A percentile compares a stretch with the other conserved stretches of the same genome.
These are phyloP conservation scores for Scolopax mira DNA, from an alignment of 2,113 vertebrate genomes.

Conservation along the genomic window DNA sequence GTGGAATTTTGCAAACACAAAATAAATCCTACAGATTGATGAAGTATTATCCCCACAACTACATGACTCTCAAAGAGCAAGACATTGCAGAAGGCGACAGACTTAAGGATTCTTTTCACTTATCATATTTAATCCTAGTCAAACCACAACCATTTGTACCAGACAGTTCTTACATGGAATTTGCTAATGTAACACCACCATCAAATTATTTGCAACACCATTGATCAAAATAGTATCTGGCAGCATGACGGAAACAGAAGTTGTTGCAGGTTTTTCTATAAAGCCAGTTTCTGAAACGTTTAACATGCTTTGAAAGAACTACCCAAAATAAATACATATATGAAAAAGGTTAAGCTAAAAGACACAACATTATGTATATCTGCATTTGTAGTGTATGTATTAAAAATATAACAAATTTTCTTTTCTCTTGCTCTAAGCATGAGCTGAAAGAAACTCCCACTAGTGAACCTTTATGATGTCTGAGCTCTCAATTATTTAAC, in stretches of 20 bases:
- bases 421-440: background rate
- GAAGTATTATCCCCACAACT: background rate
- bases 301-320: background rate
- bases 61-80: rapidly evolving
- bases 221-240: background rate
- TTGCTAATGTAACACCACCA: background rate
- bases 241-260: rapidly evolving
- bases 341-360: background rate
- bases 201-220: background rate
- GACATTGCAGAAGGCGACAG: background rate
- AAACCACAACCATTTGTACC: background rate
- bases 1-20: background rate
- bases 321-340: background rate
- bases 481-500: background rate
- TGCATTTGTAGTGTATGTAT: background rate
- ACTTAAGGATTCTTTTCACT: background rate
- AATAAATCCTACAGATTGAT: background rate
- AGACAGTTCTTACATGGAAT: background rate
- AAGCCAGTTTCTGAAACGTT: background rate
- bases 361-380: background rate
- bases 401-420: background rate
- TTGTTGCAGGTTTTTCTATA: background rate
- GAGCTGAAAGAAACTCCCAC: background rate
- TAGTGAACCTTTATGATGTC: background rate
- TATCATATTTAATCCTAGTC: background rate